phyloP scores from a whole-genome alignment of 2,113 vertebrate species.

The Colinus virginianus region DNA sequence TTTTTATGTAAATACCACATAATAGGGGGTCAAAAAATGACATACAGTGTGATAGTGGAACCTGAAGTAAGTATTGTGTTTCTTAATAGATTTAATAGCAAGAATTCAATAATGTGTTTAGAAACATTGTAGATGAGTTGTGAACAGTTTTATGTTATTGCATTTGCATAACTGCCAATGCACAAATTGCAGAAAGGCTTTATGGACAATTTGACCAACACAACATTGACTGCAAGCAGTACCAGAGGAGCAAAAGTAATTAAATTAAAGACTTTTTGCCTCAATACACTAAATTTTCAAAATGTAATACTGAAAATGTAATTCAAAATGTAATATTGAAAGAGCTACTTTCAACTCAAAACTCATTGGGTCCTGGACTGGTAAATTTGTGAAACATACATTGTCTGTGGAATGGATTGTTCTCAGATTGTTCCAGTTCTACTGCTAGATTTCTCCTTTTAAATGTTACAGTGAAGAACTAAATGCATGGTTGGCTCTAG shows the following conservation, averaged over 20 bases:
- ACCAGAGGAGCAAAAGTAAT: not conserved
- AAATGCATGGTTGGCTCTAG: not conserved
- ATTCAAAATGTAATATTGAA: not conserved
- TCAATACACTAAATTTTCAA: not conserved
- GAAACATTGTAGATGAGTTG: not conserved
- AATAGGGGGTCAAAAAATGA: not conserved
- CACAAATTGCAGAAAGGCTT: not conserved
- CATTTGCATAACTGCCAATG: not conserved
- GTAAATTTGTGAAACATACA: not conserved
- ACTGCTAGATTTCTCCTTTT: not conserved
- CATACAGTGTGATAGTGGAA: not conserved
- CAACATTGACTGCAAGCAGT: not conserved
- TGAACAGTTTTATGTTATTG: not conserved
- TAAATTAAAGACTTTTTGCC: not conserved
- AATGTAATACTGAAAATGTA: not conserved
- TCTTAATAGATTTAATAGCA: not conserved
- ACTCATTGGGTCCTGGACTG: not conserved
- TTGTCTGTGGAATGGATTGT: not conserved
- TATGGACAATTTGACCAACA: not conserved
- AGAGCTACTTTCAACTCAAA: not conserved
- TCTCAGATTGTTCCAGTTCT: not conserved
- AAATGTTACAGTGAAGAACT: not conserved
- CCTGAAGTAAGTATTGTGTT: not conserved
- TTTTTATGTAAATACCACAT: not conserved
- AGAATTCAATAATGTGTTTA: not conserved